Evolutionary conservation across 2,888 invertebrate species (phyloP), one percentile per base, ranked within the genome.

Genomic region (Choreutis nemorana): DNA sequence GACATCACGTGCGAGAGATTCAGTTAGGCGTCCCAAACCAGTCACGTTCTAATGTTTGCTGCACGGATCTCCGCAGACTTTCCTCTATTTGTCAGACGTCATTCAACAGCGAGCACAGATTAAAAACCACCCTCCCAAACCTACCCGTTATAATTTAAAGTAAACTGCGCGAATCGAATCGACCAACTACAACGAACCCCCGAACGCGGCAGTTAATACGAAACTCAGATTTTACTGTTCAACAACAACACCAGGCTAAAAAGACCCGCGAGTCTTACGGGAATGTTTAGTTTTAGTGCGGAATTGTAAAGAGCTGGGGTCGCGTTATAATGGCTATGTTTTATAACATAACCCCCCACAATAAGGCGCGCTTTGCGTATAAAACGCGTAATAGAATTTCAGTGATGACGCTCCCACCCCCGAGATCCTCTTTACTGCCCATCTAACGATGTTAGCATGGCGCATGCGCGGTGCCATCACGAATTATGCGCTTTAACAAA

Each of bases 381-480:
- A 72, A 71, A 73, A 68, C 64, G 66, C 57, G 70, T 75, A 75
- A 75, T 75, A 75, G 75, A 75, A 75, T 75, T 75, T 65, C 67
- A 59, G 61, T 51, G 63, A 62, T 61, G 66, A 65, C 60, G 52
- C 52, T 53, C 49, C 59, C 32, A 14, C 28, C 45, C 54, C 43
- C 41, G 34, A 37, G 34, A 40, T 41, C 38, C 44, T 40, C 44
- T 50, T 45, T 43, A 49, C 45, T 63, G 66, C 55, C 60, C 64
- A 59, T 64, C 56, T 75, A 73, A 73, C 66, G 70, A 70, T 56
- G 65, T 72, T 71, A 67, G 52, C 43, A 35, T 34, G 44, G 63
- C 73, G 75, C 75, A 59, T 65, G 75, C 75, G 75, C 55, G 23
- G 41, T 48, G 49, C 55, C 51, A 52, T 58, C 50, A 41, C 30